Conservation (phyloP, 1,140 invertebrate species). For the Brachionus calyciflorus region DNA sequence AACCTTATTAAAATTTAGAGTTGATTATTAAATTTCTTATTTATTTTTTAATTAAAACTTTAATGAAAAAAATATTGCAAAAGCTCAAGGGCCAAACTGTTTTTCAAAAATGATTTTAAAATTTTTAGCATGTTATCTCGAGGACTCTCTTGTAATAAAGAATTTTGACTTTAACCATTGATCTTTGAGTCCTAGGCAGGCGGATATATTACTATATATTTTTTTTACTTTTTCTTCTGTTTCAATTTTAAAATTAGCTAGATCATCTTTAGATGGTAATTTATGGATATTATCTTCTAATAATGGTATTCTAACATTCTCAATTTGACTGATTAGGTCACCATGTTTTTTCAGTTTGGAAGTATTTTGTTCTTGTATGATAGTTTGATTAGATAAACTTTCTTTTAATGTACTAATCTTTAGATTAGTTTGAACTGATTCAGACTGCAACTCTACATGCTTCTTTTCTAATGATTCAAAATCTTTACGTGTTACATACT, state of each 20-base stretch:
- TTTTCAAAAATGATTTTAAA: too few species aligned
- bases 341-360: background rate
- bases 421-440: background rate
- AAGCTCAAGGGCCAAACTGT: too few species aligned
- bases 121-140: too few species aligned
- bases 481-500: conserved; percentile 9
- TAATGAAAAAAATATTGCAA: too few species aligned
- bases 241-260: conserved; percentile 1
- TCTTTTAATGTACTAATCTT: conserved; percentile 1
- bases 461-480: background rate
- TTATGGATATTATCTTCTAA: background rate
- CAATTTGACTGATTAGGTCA: conserved; percentile 3
- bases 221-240: conserved; percentile 4
- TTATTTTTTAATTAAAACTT: too few species aligned
- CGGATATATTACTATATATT: too few species aligned
- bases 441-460: background rate
- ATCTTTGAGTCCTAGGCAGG: too few species aligned
- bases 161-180: too few species aligned
- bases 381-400: background rate
- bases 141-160: too few species aligned
- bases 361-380: background rate
- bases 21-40: too few species aligned
- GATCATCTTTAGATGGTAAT: conserved; percentile 3
- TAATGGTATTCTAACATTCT: background rate
- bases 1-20: too few species aligned